A percentile compares a stretch with the other conserved stretches of the same genome.
Evolutionary conservation across 2,888 invertebrate species (phyloP).

Genomic region (Erpobdella octoculata): DNA sequence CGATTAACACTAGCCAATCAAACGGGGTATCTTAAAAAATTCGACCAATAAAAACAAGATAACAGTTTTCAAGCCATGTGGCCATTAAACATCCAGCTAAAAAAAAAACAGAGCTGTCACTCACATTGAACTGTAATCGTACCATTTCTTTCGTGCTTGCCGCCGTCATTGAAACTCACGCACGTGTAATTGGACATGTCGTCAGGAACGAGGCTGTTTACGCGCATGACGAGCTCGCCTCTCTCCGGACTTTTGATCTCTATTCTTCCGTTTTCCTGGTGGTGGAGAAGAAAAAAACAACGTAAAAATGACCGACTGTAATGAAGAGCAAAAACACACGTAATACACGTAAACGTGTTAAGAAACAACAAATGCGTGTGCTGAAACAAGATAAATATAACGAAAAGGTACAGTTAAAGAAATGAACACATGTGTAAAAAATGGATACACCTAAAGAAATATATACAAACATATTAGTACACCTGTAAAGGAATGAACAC

Average conservation of each 20-base stretch:
- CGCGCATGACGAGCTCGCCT: conserved; percentile 13
- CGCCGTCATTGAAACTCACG: conserved; percentile 40
- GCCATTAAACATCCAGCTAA: background rate
- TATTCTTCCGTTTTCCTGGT: conserved; percentile 33
- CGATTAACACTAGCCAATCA: background rate
- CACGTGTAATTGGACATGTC: conserved; percentile 42
- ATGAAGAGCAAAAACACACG: too few relatives aligned
- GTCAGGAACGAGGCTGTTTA: conserved; percentile 23
- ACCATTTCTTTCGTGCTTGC: conserved; percentile 37
- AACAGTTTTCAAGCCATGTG: background rate
- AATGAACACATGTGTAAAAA: too few relatives aligned
- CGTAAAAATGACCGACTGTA: too few relatives aligned
- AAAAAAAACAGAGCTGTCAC: conserved; percentile 23
- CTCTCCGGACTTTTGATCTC: conserved; percentile 4
- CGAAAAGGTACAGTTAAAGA: too few relatives aligned
- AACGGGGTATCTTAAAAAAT: background rate
- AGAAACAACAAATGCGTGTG: too few relatives aligned
- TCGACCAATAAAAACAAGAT: background rate
- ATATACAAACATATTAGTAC: too few relatives aligned
- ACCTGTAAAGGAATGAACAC: too few relatives aligned
- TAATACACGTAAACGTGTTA: too few relatives aligned
- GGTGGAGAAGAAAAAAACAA: too few relatives aligned
- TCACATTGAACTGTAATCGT: conserved; percentile 41
- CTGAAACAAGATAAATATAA: too few relatives aligned
- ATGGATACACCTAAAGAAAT: too few relatives aligned